These are phyloP conservation scores for Carterocephalus palaemon DNA, from an alignment of 2,888 invertebrate species.

Conservation along the genomic window DNA sequence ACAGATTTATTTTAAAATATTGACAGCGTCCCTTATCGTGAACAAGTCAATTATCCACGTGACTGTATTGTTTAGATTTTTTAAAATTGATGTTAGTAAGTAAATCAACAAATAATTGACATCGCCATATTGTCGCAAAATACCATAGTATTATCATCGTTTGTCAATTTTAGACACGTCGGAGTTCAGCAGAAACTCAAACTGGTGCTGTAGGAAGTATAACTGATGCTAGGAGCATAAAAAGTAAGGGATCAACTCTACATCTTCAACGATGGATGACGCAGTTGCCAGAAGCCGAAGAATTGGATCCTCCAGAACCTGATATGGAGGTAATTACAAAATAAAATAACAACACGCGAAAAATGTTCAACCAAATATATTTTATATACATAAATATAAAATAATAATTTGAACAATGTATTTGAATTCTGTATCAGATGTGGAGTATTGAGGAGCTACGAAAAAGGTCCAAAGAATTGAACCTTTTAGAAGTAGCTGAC, in stretches of 20 bases:
- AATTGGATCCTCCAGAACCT: slow-evolving; percentile 72
- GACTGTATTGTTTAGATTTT: too few species aligned
- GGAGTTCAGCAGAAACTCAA: slow-evolving; percentile 71
- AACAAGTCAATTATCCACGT: slow-evolving; percentile 14
- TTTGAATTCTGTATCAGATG: slow-evolving; percentile 54
- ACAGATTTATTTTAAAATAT: too few species aligned
- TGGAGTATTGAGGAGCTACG: slow-evolving; percentile 87
- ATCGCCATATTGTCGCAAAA: too few species aligned
- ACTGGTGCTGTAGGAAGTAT: slow-evolving; percentile 64
- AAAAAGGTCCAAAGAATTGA: slow-evolving; percentile 84
- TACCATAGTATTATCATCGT: too few species aligned
- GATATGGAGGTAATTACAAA: slow-evolving; percentile 71
- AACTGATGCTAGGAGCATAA: slow-evolving; percentile 65
- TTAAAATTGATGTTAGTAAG: too few species aligned
- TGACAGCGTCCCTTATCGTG: too few species aligned
- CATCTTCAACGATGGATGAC: slow-evolving; percentile 91
- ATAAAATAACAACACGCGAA: too few species aligned
- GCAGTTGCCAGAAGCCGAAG: slow-evolving; percentile 82
- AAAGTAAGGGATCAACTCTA: slow-evolving; percentile 84
- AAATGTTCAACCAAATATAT: too few species aligned
- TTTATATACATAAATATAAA: too few species aligned
- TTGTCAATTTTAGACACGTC: slow-evolving; percentile 60
- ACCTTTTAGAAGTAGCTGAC: slow-evolving; percentile 75
- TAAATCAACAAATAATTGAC: too few species aligned
- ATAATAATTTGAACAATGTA: too few species aligned